Evolutionary conservation across 1,140 invertebrate genomes (phyloP).

Genomic region (Drosophila arawakana): DNA sequence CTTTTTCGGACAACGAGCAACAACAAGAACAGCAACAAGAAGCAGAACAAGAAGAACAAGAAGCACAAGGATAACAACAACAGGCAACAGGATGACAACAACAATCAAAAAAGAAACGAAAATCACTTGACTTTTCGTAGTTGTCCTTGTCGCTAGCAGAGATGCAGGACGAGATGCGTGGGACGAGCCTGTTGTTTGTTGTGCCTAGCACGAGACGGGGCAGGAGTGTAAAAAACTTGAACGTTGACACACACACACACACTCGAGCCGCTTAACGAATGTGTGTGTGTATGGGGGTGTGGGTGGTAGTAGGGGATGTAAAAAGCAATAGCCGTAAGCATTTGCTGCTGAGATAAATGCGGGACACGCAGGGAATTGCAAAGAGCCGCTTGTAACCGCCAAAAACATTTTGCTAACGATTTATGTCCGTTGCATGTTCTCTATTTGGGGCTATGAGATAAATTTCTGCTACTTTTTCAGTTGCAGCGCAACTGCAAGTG

Average conservation of each 20-base stretch:
- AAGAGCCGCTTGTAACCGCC: conserved; percentile 70
- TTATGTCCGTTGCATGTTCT: conserved; percentile 76
- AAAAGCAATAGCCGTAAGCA: conserved; percentile 15
- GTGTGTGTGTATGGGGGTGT: background rate
- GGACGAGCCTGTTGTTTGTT: conserved; percentile 2
- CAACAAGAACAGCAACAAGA: conserved; percentile 13
- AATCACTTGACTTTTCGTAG: conserved; percentile 72
- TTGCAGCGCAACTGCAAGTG: conserved; percentile 26
- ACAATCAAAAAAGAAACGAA: conserved; percentile 38
- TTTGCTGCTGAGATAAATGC: background rate
- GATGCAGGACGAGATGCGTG: conserved; percentile 46
- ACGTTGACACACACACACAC: conserved; percentile 63
- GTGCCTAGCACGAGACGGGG: background rate
- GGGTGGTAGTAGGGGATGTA: no score
- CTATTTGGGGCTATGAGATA: conserved; percentile 53
- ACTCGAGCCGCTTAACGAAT: conserved; percentile 4
- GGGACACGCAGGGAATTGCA: background rate
- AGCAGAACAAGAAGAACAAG: conserved; percentile 1
- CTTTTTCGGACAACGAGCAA: conserved; percentile 28
- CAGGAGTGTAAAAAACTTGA: conserved; percentile 69
- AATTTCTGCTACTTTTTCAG: conserved; percentile 73
- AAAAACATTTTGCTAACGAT: conserved; percentile 81
- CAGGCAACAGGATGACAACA: conserved; percentile 25
- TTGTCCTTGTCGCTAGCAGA: conserved; percentile 70
- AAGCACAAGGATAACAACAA: conserved; percentile 16